These are phyloP conservation scores for Xestia sexstrigata DNA, from an alignment of 2,888 invertebrate species.

Conservation along the genomic window DNA sequence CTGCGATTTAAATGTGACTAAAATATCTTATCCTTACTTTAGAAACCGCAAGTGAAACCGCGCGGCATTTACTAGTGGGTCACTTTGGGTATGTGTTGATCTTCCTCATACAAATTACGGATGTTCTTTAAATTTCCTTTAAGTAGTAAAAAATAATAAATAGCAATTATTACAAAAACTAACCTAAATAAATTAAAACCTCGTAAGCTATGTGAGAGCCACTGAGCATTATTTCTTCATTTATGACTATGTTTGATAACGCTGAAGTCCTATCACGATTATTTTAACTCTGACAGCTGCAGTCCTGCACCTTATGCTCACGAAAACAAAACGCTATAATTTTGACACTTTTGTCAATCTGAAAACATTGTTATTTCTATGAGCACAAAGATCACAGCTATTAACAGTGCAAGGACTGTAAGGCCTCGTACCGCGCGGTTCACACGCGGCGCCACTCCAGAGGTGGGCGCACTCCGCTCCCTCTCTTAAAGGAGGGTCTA, in stretches of 20 bases:
- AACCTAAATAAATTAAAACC: constrained; percentile 63
- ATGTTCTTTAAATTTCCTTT: constrained; percentile 50
- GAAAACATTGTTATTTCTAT: neutral
- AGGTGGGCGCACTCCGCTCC: constrained; percentile 50
- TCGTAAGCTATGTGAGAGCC: constrained; percentile 38
- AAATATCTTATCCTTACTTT: constrained; percentile 33
- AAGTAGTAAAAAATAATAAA: constrained; percentile 60
- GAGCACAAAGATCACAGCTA: neutral
- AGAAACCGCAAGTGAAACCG: constrained; percentile 55
- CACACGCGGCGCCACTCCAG: constrained; percentile 44
- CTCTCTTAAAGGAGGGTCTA: constrained; percentile 13
- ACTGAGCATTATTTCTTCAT: constrained; percentile 56
- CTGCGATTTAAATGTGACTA: constrained; percentile 47
- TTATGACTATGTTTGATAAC: constrained; percentile 60
- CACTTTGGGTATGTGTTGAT: constrained; percentile 32
- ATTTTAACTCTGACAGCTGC: neutral
- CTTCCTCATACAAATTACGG: constrained; percentile 28
- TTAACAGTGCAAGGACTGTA: neutral
- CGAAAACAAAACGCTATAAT: neutral
- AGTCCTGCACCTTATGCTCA: neutral
- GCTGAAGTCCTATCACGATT: constrained; percentile 11
- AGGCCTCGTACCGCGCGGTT: constrained; percentile 61
- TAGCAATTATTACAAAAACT: constrained; percentile 62
- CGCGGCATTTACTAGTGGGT: constrained; percentile 48
- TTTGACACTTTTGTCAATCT: neutral